These are phyloP conservation scores for Luperina nickerlii DNA, from an alignment of 2,888 invertebrate genomes.

Conservation along the genomic window DNA sequence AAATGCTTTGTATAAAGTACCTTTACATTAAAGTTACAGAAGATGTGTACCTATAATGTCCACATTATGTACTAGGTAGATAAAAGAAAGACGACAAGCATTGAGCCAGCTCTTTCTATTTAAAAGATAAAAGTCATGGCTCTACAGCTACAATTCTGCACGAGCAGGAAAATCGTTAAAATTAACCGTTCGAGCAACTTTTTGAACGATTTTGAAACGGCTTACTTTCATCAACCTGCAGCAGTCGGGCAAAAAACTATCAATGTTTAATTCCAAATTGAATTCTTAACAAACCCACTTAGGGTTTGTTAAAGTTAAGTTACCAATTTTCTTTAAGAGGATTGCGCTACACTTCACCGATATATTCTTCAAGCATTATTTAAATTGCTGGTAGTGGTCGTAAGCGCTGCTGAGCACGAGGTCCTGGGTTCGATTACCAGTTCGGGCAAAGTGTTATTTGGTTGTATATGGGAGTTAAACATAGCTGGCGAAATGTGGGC, in stretches of 20 bases:
- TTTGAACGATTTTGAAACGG: not conserved
- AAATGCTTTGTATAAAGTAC: not conserved
- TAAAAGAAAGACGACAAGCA: not conserved
- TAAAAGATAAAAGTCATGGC: slow-evolving; percentile 1
- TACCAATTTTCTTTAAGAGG: not conserved
- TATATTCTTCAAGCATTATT: not conserved
- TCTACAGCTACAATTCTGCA: not conserved
- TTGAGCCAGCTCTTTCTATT: slow-evolving; percentile 9
- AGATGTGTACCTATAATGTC: not conserved
- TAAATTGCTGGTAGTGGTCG: not conserved
- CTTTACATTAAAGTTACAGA: not conserved
- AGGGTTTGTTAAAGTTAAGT: not conserved
- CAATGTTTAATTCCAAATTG: too few species aligned
- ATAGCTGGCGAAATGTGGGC: not conserved
- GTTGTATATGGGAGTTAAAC: not conserved
- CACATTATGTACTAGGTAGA: not conserved
- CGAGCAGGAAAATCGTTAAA: slow-evolving; percentile 18
- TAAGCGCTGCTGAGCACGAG: not conserved
- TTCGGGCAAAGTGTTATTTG: not conserved
- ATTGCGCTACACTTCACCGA: not conserved
- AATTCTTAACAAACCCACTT: not conserved
- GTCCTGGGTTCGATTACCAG: not conserved
- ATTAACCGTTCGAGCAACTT: not conserved
- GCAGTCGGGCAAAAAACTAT: not conserved
- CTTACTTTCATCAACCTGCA: slow-evolving; percentile 8